Conservation (phyloP, 2,113 vertebrate species). For the Formicarius rufipectus region DNA sequence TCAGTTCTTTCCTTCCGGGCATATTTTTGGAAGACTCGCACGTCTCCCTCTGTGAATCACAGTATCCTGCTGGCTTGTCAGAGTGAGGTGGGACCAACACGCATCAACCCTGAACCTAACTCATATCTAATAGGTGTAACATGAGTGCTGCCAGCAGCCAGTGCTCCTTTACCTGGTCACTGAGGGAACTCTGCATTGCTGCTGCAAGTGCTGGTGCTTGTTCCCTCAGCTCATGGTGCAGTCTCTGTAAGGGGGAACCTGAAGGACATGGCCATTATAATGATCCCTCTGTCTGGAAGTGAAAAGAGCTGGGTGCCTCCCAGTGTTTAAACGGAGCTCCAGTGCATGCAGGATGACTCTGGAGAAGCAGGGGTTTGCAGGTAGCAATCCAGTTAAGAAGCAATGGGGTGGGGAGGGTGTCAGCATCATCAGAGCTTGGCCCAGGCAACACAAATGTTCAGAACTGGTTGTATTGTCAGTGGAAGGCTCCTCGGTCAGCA, state of each 20-base stretch:
- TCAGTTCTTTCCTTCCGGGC: slow-evolving; percentile 43
- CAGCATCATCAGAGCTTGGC: not conserved
- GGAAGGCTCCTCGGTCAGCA: not conserved
- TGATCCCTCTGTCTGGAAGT: not conserved
- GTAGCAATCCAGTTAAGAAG: not conserved
- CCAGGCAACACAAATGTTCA: not conserved
- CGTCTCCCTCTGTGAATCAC: slow-evolving; percentile 23
- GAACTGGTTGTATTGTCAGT: too few species aligned
- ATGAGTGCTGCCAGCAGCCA: not conserved
- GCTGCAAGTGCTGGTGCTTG: not conserved
- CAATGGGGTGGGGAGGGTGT: not conserved
- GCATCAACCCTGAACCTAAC: not conserved
- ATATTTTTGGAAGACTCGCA: slow-evolving; percentile 32
- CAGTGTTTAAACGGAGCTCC: not conserved
- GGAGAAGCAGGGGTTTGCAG: not conserved
- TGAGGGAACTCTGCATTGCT: not conserved
- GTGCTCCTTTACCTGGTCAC: not conserved
- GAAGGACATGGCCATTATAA: not conserved
- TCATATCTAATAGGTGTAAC: not conserved
- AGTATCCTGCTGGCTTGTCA: slow-evolving; percentile 43
- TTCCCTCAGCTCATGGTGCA: not conserved
- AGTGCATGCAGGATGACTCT: not conserved
- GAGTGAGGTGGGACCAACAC: slow-evolving; percentile 8
- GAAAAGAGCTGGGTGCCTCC: not conserved
- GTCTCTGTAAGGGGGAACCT: not conserved